These are phyloP conservation scores for Bedellia somnulentella DNA, from an alignment of 2,888 invertebrate genomes.

Conservation along the genomic window DNA sequence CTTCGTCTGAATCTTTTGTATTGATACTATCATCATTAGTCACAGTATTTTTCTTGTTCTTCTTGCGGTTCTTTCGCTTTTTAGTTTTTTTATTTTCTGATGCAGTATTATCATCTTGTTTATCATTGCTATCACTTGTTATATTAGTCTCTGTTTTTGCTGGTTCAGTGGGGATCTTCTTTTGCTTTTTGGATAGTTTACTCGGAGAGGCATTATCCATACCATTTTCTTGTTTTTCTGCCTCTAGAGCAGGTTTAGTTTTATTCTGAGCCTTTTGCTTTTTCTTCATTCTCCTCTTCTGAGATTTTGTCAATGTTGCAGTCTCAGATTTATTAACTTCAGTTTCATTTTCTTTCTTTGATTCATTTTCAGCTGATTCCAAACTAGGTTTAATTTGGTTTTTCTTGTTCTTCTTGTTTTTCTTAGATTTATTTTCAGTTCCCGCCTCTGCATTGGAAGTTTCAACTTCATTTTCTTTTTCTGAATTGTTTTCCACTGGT, in stretches of 20 bases:
- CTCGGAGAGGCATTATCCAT: neutral
- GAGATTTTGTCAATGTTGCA: neutral
- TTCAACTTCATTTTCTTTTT: no score
- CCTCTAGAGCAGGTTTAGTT: no score
- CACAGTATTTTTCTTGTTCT: slow-evolving; percentile 6
- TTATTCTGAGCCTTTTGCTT: no score
- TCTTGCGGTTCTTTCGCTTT: slow-evolving; percentile 9
- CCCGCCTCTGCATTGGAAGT: neutral
- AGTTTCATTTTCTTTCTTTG: neutral
- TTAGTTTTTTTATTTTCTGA: slow-evolving; percentile 5
- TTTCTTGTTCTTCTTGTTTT: slow-evolving; percentile 3
- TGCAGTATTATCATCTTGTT: slow-evolving; percentile 12
- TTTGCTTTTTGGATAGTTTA: neutral
- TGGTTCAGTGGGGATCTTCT: neutral
- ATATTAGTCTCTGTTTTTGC: no score
- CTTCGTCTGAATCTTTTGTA: slow-evolving; percentile 11
- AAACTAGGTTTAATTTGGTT: neutral
- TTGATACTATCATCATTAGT: no score
- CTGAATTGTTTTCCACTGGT: neutral
- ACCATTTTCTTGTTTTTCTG: neutral
- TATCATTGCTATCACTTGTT: slow-evolving; percentile 21
- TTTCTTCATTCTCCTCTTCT: no score
- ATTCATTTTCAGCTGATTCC: neutral
- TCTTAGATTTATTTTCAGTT: slow-evolving; percentile 1
- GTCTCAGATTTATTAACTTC: neutral